Conservation (phyloP, 2,888 invertebrate genomes). For the Limulus polyphemus region DNA sequence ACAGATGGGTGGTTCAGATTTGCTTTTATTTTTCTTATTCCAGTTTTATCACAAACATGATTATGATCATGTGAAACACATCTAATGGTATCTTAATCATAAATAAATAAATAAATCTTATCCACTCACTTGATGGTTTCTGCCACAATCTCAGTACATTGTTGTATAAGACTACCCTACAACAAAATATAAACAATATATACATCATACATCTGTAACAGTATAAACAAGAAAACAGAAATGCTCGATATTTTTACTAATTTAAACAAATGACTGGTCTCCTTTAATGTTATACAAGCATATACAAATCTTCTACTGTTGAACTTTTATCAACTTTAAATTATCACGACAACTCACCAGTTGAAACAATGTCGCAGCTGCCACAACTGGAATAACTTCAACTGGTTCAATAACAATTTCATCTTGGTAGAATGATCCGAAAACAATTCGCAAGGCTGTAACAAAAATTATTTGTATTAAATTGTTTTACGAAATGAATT, state of each 20-base stretch:
- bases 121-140: constrained; percentile 54
- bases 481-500: too few species aligned
- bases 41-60: too few species aligned
- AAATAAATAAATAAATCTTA: constrained; percentile 1
- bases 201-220: neutral
- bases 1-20: too few species aligned
- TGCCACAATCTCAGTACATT: constrained; percentile 58
- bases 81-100: neutral
- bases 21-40: too few species aligned
- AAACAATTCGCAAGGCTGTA: constrained; percentile 53
- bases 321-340: too few species aligned
- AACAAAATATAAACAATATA: constrained; percentile 6
- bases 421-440: constrained; percentile 62
- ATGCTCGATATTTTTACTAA: neutral
- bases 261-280: neutral
- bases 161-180: constrained; percentile 54
- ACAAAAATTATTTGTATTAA: constrained; percentile 23
- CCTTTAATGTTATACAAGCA: too few species aligned
- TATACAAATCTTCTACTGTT: too few species aligned
- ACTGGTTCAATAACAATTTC: constrained; percentile 56
- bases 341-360: constrained; percentile 34
- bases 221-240: neutral
- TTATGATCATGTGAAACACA: too few species aligned
- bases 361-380: constrained; percentile 60
- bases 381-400: constrained; percentile 52